These are phyloP conservation scores for Leucosticte australis DNA, from an alignment of 2,113 vertebrate genomes.

Conservation along the genomic window DNA sequence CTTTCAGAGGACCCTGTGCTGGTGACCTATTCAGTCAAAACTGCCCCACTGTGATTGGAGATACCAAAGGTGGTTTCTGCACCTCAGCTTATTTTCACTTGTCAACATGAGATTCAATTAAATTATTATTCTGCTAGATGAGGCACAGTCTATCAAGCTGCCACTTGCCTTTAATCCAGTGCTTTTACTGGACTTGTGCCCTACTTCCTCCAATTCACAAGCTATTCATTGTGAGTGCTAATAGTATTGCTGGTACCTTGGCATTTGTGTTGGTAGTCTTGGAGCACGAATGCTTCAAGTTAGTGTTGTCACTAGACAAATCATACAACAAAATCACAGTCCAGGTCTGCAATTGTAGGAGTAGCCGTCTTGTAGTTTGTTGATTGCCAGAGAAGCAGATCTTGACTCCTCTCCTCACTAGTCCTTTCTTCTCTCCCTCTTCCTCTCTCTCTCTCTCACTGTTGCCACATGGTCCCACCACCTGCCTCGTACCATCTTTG, in stretches of 20 bases:
- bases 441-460: background rate
- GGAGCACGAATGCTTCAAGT: background rate
- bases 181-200: background rate
- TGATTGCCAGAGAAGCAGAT: background rate
- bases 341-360: background rate
- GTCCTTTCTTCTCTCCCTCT: background rate
- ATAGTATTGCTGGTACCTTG: background rate
- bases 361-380: background rate
- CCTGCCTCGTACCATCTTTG: background rate
- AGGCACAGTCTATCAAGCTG: background rate
- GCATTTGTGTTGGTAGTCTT: background rate
- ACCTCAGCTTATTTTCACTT: background rate
- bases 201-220: background rate
- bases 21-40: background rate
- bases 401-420: background rate
- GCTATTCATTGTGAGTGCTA: background rate
- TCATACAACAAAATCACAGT: background rate
- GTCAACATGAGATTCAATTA: background rate
- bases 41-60: background rate
- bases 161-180: background rate
- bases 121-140: background rate
- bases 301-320: background rate
- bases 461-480: background rate
- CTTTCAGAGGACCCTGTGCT: background rate
- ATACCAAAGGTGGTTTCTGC: background rate